These are phyloP conservation scores for Agrenia bidenticulata DNA, from an alignment of 2,888 invertebrate species.

Conservation along the genomic window DNA sequence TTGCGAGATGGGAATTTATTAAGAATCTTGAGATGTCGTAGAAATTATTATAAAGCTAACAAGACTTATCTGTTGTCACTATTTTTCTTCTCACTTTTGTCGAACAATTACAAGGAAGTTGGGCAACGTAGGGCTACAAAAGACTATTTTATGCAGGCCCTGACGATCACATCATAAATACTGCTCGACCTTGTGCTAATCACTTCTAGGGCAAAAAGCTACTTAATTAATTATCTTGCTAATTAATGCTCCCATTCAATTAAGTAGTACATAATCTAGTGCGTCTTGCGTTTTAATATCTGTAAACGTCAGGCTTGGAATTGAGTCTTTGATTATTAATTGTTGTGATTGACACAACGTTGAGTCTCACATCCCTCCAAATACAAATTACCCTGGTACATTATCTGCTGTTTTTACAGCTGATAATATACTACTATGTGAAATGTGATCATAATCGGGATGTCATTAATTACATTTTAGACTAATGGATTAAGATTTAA, in stretches of 20 bases:
- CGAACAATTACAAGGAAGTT: slow-evolving; percentile 18
- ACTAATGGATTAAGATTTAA: background rate
- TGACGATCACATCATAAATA: background rate
- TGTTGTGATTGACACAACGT: too few species aligned
- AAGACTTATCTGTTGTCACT: too few species aligned
- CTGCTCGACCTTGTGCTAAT: background rate
- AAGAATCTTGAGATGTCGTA: too few species aligned
- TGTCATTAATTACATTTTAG: background rate
- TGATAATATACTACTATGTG: too few species aligned
- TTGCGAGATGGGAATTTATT: too few species aligned
- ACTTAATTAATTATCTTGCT: slow-evolving; percentile 14
- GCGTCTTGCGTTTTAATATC: too few species aligned
- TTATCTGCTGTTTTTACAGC: too few species aligned
- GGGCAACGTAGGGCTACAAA: background rate
- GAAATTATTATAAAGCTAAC: too few species aligned
- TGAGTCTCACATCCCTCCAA: too few species aligned
- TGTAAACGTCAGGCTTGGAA: too few species aligned
- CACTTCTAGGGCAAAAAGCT: slow-evolving; percentile 5
- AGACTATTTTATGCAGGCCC: background rate
- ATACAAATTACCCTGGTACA: too few species aligned
- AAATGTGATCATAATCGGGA: background rate
- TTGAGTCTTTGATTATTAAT: too few species aligned
- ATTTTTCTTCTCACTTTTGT: background rate
- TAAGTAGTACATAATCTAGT: background rate
- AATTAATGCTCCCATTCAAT: slow-evolving; percentile 7